Percentiles rank a stretch among this genome's conserved stretches.
Evolutionary conservation across 2,888 invertebrate genomes (phyloP).

Genomic region (Sceliomorpha sp.): DNA sequence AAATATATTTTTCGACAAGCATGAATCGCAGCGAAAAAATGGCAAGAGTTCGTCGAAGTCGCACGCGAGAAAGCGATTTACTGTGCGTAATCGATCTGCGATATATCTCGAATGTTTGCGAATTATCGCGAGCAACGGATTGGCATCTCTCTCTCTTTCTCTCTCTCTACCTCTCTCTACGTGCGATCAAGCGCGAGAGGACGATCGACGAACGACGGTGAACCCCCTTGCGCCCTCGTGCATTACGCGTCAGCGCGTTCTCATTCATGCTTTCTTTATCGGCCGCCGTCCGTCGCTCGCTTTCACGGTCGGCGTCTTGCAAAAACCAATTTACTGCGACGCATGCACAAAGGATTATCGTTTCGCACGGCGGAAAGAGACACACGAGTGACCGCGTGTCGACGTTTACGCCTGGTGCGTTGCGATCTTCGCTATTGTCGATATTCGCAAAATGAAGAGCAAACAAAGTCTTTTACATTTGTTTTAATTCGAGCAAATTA

Average conservation of each 20-base stretch:
- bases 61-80: too few species aligned
- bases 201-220: slow-evolving; percentile 35
- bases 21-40: too few species aligned
- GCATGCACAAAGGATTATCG: slow-evolving; percentile 54
- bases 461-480: too few species aligned
- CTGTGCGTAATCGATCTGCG: too few species aligned
- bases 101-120: too few species aligned
- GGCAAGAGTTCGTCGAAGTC: too few species aligned
- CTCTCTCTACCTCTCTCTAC: too few species aligned
- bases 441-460: too few species aligned
- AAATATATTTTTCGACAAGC: too few species aligned
- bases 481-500: too few species aligned
- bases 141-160: too few species aligned
- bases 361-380: slow-evolving; percentile 44
- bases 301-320: slow-evolving; percentile 56
- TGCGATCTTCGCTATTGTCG: slow-evolving; percentile 49
- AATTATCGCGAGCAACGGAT: too few species aligned
- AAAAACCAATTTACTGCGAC: slow-evolving; percentile 49
- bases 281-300: slow-evolving; percentile 38
- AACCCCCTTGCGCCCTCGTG: slow-evolving; percentile 38
- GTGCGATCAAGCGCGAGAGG: not conserved
- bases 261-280: slow-evolving; percentile 56
- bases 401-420: slow-evolving; percentile 51
- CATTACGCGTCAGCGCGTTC: slow-evolving; percentile 51
- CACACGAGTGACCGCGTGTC: slow-evolving; percentile 51